Conservation (phyloP, 2,113 vertebrate genomes). For the Chunga burmeisteri region DNA sequence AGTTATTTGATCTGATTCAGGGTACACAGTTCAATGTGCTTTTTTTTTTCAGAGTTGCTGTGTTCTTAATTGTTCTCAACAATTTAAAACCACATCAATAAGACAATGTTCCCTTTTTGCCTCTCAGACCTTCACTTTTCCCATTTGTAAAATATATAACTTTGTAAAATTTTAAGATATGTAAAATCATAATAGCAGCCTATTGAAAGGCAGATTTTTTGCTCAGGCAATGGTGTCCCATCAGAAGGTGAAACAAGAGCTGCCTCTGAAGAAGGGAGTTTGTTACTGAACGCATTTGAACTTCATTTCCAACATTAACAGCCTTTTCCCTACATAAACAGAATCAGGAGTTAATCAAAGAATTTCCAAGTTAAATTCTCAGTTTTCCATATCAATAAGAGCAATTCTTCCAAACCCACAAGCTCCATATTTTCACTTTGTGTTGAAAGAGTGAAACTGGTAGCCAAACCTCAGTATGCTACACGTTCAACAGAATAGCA, state of each 20-base stretch:
- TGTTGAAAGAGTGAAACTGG: slow-evolving; percentile 4
- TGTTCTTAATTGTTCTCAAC: not conserved
- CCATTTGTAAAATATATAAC: not conserved
- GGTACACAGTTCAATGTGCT: not conserved
- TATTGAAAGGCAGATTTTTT: not conserved
- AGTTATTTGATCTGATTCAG: not conserved
- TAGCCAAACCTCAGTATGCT: slow-evolving; percentile 20
- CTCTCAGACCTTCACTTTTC: not conserved
- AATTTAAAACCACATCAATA: not conserved
- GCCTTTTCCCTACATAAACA: slow-evolving; percentile 19
- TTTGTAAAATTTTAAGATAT: not conserved
- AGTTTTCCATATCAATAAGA: slow-evolving; percentile 25
- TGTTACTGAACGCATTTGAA: not conserved
- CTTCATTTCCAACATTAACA: slow-evolving; percentile 32
- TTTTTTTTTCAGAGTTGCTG: not conserved
- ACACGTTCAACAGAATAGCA: slow-evolving; percentile 11
- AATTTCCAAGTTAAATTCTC: slow-evolving; percentile 39
- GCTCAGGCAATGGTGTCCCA: not conserved
- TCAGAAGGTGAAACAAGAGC: not conserved
- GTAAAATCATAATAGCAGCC: not conserved
- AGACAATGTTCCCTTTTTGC: not conserved
- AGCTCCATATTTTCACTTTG: not conserved
- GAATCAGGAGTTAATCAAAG: not conserved
- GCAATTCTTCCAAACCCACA: slow-evolving; percentile 17
- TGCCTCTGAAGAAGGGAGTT: not conserved